A percentile compares a stretch with the other conserved stretches of the same genome.
These are phyloP conservation scores for Mustela erminea DNA, from an alignment of 2,797 vertebrate genomes.

Conservation along the genomic window DNA sequence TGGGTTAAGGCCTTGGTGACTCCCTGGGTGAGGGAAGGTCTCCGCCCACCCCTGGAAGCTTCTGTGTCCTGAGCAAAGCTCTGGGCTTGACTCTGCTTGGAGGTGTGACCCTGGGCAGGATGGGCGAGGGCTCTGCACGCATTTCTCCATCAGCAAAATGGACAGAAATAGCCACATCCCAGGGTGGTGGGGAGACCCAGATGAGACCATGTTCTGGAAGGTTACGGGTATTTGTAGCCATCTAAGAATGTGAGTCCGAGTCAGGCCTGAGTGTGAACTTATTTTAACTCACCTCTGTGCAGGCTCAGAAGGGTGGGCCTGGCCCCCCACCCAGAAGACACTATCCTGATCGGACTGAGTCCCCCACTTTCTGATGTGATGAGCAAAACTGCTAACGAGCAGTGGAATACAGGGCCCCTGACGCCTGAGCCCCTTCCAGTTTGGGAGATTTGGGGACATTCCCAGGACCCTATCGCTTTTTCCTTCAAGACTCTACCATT, in stretches of 20 bases:
- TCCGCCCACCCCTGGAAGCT: neutral
- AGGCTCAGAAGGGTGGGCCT: neutral
- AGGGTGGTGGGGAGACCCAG: neutral
- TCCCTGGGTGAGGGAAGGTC: neutral
- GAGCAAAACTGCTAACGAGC: neutral
- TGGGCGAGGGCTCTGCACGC: neutral
- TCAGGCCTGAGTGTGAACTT: neutral
- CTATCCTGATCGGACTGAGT: accelerated
- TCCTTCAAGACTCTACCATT: neutral
- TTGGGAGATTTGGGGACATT: neutral
- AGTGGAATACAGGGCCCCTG: neutral
- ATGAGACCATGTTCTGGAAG: neutral
- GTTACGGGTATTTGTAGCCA: neutral
- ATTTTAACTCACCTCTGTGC: neutral
- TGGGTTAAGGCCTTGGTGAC: neutral
- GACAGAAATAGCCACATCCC: neutral
- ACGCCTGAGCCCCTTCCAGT: neutral
- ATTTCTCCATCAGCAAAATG: neutral
- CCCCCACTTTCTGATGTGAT: neutral
- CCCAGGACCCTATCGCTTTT: neutral
- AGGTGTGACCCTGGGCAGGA: neutral
- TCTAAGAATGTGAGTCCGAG: neutral
- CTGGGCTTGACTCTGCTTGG: neutral
- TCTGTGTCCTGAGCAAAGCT: neutral
- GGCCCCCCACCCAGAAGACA: neutral